These are phyloP conservation scores for Hypercompe scribonia DNA, from an alignment of 2,888 invertebrate species.

Conservation along the genomic window DNA sequence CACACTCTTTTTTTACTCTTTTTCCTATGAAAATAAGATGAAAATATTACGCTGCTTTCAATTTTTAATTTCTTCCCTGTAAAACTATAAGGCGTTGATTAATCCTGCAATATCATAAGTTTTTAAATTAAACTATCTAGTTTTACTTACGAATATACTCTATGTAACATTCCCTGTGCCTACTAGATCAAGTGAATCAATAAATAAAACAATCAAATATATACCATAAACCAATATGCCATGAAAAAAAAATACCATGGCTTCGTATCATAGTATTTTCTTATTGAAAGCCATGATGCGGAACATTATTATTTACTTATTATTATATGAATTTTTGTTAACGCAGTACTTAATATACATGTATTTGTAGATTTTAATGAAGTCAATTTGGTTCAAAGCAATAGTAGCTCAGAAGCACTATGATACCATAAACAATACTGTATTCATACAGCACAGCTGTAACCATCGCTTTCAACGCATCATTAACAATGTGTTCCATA, in stretches of 20 bases:
- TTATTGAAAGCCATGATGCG: no score
- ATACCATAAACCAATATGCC: not conserved
- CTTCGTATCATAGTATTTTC: no score
- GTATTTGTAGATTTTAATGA: not conserved
- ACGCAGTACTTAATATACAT: not conserved
- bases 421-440: slow-evolving; percentile 32
- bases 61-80: no score
- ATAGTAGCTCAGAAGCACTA: slow-evolving; percentile 10
- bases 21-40: no score
- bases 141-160: no score
- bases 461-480: slow-evolving; percentile 9
- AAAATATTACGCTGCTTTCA: no score
- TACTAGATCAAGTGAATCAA: slow-evolving; percentile 1
- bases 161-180: not conserved
- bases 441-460: slow-evolving; percentile 11
- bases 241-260: no score
- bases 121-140: not conserved
- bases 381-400: not conserved
- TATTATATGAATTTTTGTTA: not conserved
- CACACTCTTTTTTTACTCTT: no score
- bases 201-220: slow-evolving; percentile 8
- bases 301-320: no score
- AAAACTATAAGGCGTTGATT: no score
- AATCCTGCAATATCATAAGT: not conserved
- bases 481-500: slow-evolving; percentile 22